Conservation (phyloP, 1,140 invertebrate species). For the Euglossa dilemma region DNA sequence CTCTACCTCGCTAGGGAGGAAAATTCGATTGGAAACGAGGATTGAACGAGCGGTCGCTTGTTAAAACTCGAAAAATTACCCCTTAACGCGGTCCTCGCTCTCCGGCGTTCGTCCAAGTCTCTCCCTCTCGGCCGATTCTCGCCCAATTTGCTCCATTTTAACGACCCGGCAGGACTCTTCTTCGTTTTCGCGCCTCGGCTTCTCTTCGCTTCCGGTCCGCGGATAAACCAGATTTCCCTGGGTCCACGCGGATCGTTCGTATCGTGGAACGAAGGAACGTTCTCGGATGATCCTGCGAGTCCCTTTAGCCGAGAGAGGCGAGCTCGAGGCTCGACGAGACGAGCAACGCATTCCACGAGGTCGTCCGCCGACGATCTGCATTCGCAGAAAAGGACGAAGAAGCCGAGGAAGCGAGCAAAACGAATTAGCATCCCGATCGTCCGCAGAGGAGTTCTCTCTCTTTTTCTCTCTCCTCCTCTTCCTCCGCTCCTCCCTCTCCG, state of each 20-base stretch:
- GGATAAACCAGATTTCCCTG: background rate
- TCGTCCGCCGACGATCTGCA: slow-evolving; percentile 68
- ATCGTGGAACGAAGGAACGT: slow-evolving; percentile 10
- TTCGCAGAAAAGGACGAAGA: slow-evolving; percentile 69
- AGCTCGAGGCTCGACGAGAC: slow-evolving; percentile 43
- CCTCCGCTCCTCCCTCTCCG: background rate
- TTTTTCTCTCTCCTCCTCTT: background rate
- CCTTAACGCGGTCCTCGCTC: background rate
- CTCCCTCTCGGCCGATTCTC: background rate
- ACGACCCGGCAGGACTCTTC: background rate
- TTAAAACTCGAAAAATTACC: background rate
- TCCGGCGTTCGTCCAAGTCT: background rate
- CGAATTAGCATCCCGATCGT: slow-evolving; percentile 70
- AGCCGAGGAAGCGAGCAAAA: slow-evolving; percentile 68
- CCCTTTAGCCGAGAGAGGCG: slow-evolving; percentile 42
- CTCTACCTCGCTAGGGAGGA: background rate
- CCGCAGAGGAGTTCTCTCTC: slow-evolving; percentile 4
- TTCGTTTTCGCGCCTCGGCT: background rate
- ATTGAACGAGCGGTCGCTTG: background rate
- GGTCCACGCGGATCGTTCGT: background rate
- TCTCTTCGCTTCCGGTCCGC: background rate
- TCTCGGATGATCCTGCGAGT: slow-evolving; percentile 48
- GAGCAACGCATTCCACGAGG: slow-evolving; percentile 64
- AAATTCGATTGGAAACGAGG: background rate
- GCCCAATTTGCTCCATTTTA: slow-evolving; percentile 9